Percentiles rank a stretch among this genome's conserved stretches.
Conservation (phyloP, 30 jellyfish, hydroid and myxozoan genomes). For the Aurelia sp. region DNA sequence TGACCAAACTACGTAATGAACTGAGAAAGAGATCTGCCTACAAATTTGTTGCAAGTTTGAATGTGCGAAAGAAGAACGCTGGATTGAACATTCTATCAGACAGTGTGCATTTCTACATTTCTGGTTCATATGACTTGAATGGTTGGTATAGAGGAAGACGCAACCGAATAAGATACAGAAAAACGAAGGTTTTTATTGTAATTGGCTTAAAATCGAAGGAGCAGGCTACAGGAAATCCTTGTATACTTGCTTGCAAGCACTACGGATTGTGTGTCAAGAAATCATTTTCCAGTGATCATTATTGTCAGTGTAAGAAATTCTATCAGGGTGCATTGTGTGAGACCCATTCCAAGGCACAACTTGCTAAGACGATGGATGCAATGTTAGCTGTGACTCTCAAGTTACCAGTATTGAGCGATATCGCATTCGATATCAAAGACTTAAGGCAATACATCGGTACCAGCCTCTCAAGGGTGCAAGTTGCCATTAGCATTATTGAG, state of each 20-base stretch:
- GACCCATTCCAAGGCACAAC: not conserved
- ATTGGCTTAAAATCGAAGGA: too few species aligned
- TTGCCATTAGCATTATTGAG: too few species aligned
- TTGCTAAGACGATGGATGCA: conserved; percentile 32
- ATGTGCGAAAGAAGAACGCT: not conserved
- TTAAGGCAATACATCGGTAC: conserved; percentile 10
- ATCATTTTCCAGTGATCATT: too few species aligned
- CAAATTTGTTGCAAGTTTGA: conserved; percentile 20
- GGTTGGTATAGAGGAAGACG: not conserved
- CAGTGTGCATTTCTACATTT: not conserved
- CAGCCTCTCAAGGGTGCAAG: too few species aligned
- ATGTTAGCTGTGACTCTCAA: conserved; percentile 1
- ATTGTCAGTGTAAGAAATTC: too few species aligned
- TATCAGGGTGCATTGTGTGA: not conserved
- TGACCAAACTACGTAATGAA: not conserved
- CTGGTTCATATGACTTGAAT: not conserved
- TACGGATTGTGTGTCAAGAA: too few species aligned
- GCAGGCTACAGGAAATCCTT: too few species aligned
- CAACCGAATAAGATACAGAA: not conserved
- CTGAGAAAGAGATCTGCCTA: conserved; percentile 21
- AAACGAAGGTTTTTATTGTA: not conserved
- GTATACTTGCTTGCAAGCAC: too few species aligned
- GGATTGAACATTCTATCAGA: not conserved
- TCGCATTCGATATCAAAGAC: conserved; percentile 5
- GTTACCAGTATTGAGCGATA: conserved; percentile 12